A percentile compares a stretch with the other conserved stretches of the same genome.
Evolutionary conservation across 2,797 vertebrate genomes (phyloP).

Genomic region (Myripristis jacobus): DNA sequence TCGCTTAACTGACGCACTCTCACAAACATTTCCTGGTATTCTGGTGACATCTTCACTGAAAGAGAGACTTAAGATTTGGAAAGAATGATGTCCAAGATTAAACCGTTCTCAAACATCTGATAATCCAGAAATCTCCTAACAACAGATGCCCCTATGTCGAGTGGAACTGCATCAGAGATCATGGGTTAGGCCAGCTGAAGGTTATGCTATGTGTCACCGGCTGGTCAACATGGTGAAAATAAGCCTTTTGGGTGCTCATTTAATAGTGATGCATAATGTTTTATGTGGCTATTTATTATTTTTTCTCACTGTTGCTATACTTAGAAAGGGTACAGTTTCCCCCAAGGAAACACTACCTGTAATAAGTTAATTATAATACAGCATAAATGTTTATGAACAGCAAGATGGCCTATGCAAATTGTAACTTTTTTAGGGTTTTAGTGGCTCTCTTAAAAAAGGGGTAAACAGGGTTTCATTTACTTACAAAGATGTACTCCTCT

Average conservation of each 20-base stretch:
- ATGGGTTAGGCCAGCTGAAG: background rate
- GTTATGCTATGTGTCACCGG: background rate
- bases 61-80: constrained; percentile 2
- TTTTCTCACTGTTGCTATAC: background rate
- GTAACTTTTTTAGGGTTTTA: no score
- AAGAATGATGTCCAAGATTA: constrained; percentile 11
- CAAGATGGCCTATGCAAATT: no score
- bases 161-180: background rate
- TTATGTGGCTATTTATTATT: no score
- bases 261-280: background rate
- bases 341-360: no score
- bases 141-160: background rate
- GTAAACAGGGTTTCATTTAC: background rate
- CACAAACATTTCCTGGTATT: constrained; percentile 16
- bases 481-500: background rate
- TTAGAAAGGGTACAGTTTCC: no score
- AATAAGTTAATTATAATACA: no score
- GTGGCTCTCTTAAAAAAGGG: background rate
- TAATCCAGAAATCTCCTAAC: constrained; percentile 21
- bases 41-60: background rate
- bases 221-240: background rate
- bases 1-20: constrained; percentile 14
- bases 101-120: constrained; percentile 6
- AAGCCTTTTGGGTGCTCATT: background rate
- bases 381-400: no score